These are phyloP conservation scores for Dione vanillae DNA, from an alignment of 2,888 invertebrate genomes.

Conservation along the genomic window DNA sequence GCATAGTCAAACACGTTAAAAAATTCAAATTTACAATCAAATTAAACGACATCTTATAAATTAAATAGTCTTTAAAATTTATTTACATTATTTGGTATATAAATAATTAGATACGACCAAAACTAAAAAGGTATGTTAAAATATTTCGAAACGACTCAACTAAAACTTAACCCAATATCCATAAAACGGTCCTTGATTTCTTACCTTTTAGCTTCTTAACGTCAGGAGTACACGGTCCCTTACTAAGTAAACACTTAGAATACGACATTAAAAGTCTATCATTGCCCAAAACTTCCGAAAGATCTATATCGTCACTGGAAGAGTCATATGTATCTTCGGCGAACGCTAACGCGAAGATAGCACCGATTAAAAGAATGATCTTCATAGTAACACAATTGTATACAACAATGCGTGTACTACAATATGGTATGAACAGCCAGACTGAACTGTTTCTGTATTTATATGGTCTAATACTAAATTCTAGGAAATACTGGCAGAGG, in stretches of 20 bases:
- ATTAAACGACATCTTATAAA: too few relatives aligned
- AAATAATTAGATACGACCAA: too few relatives aligned
- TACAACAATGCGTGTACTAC: constrained; percentile 3
- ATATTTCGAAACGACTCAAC: neutral
- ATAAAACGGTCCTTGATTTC: constrained; percentile 48
- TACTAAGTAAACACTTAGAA: constrained; percentile 86
- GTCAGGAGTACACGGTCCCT: constrained; percentile 88
- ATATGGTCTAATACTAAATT: constrained; percentile 38
- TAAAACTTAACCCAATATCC: too few relatives aligned
- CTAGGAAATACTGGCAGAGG: constrained; percentile 47
- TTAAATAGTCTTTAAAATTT: too few relatives aligned
- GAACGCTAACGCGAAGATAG: constrained; percentile 53
- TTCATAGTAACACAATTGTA: constrained; percentile 25
- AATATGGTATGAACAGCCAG: constrained; percentile 38
- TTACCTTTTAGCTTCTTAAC: constrained; percentile 88
- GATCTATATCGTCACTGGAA: constrained; percentile 86
- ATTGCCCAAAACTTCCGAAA: constrained; percentile 87
- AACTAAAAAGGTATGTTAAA: neutral
- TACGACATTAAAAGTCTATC: constrained; percentile 87
- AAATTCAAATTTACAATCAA: too few relatives aligned
- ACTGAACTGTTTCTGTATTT: constrained; percentile 41
- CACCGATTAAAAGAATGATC: constrained; percentile 51
- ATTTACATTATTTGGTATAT: too few relatives aligned
- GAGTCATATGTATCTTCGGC: constrained; percentile 83
- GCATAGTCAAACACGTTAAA: too few relatives aligned